These are phyloP conservation scores for Cromileptes altivelis DNA, from an alignment of 2,113 vertebrate species.

Conservation along the genomic window DNA sequence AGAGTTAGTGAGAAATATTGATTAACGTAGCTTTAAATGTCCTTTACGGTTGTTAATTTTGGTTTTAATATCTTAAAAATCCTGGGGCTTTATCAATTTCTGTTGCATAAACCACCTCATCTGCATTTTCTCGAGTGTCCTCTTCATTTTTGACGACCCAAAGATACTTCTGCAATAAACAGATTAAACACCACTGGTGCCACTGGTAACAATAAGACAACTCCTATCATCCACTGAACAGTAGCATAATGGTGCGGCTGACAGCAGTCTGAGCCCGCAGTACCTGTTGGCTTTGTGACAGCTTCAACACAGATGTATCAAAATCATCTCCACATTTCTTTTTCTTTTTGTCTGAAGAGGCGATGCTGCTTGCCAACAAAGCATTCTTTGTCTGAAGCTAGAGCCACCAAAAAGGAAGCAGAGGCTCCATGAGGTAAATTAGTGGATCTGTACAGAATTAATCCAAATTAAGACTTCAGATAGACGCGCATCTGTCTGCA, in stretches of 20 bases:
- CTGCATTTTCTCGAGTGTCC: background rate
- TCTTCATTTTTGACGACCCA: no score
- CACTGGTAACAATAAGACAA: background rate
- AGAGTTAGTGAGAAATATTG: background rate
- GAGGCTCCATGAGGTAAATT: conserved; percentile 16
- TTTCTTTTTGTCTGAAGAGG: background rate
- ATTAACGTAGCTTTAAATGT: background rate
- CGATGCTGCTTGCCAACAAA: background rate
- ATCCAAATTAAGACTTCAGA: conserved; percentile 30
- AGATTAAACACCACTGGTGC: background rate
- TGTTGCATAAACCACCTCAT: background rate
- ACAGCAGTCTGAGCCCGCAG: background rate
- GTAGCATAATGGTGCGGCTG: background rate
- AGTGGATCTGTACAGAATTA: conserved; percentile 31
- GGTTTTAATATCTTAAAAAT: background rate
- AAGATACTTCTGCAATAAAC: background rate
- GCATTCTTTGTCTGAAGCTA: conserved; percentile 16
- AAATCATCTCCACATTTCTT: background rate
- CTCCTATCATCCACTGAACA: background rate
- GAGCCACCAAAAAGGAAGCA: conserved; percentile 38
- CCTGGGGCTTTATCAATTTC: background rate
- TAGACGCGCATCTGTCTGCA: conserved; percentile 56
- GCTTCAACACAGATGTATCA: background rate
- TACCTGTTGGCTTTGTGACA: conserved; percentile 16
- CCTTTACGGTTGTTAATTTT: background rate